Percentiles rank a stretch among this genome's conserved stretches.
Evolutionary conservation across 1,140 invertebrate genomes (phyloP).

Genomic region (Monomorium pharaonis): DNA sequence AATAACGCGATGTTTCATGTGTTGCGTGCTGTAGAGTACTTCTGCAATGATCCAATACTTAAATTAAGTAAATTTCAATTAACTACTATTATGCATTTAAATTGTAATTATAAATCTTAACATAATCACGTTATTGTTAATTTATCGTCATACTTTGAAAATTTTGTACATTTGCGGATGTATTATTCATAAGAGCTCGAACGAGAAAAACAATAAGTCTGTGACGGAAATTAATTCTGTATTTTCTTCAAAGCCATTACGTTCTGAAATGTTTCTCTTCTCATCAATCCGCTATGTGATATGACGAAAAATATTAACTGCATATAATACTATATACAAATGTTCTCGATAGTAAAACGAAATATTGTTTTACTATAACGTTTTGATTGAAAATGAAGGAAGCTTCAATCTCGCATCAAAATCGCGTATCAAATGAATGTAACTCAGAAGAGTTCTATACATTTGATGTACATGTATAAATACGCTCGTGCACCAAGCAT

Average conservation of each 20-base stretch:
- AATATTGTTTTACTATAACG: not conserved
- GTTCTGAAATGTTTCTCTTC: not conserved
- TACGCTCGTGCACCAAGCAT: not conserved
- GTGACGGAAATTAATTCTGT: not conserved
- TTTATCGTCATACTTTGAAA: not conserved
- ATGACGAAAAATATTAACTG: not conserved
- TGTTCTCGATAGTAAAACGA: not conserved
- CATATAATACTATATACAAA: not conserved
- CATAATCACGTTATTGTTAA: not conserved
- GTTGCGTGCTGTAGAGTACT: too few species aligned
- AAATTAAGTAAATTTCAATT: not conserved
- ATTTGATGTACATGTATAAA: not conserved
- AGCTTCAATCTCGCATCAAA: not conserved
- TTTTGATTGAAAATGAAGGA: constrained; percentile 32
- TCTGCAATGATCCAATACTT: not conserved
- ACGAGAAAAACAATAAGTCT: not conserved
- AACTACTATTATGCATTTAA: not conserved
- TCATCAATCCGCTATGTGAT: not conserved
- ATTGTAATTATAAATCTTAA: not conserved
- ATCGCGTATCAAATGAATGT: constrained; percentile 16
- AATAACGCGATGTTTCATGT: not conserved
- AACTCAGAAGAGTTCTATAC: not conserved
- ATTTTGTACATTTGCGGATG: not conserved
- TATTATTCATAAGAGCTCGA: not conserved
- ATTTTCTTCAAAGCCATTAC: not conserved